Evolutionary conservation across 23 tunicate genomes (phyloP).

Genomic region (Diplosoma virens): DNA sequence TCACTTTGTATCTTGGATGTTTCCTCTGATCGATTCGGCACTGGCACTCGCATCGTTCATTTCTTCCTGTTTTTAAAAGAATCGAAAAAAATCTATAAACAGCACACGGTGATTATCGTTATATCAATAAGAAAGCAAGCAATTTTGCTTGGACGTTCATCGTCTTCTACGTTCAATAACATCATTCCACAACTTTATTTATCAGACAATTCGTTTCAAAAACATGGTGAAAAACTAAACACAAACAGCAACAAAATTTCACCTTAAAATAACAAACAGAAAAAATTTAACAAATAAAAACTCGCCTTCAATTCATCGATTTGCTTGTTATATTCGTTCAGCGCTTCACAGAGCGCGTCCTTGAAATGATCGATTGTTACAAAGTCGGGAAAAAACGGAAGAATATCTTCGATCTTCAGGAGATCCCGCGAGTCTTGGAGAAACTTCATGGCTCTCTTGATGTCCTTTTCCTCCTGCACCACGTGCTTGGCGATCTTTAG

Average conservation of each 20-base stretch:
- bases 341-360: conserved; percentile 90
- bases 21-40: conserved; percentile 75
- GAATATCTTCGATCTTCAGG: conserved; percentile 83
- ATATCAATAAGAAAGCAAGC: no score
- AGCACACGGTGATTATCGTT: background rate
- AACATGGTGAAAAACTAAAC: background rate
- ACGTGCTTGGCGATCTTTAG: conserved; percentile 71
- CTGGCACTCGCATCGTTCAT: conserved; percentile 83
- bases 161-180: no score
- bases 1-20: conserved; percentile 82
- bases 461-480: conserved; percentile 83
- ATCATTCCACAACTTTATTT: background rate
- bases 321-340: conserved; percentile 81
- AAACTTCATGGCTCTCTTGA: conserved; percentile 77
- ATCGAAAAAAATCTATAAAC: background rate
- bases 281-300: no score
- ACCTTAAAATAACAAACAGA: no score
- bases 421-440: conserved; percentile 86
- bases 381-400: conserved; percentile 96
- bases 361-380: conserved; percentile 97
- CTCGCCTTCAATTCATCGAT: conserved; percentile 75
- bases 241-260: background rate
- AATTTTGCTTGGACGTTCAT: no score
- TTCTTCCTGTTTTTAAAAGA: conserved; percentile 55
- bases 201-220: background rate